These are phyloP conservation scores for Steatornis caripensis DNA, from an alignment of 2,113 vertebrate species.

Conservation along the genomic window DNA sequence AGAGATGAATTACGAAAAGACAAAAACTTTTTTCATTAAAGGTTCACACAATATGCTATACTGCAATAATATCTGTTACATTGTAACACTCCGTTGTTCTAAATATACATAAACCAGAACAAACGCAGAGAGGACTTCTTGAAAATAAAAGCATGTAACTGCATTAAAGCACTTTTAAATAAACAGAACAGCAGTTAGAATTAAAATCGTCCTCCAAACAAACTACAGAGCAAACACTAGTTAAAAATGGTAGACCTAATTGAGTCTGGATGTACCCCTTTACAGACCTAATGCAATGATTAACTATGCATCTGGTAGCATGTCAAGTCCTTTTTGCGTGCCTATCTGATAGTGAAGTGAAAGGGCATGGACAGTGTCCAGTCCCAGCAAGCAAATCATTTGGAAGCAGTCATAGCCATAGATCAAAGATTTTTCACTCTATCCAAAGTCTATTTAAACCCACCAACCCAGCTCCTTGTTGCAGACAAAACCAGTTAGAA, in stretches of 20 bases:
- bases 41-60: background rate
- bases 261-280: conserved; percentile 51
- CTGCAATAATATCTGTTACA: background rate
- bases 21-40: background rate
- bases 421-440: conserved; percentile 89
- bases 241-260: conserved; percentile 59
- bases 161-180: background rate
- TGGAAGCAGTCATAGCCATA: conserved; percentile 83
- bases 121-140: background rate
- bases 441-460: conserved; percentile 73
- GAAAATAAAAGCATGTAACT: background rate
- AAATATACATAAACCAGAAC: background rate
- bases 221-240: conserved; percentile 32
- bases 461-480: conserved; percentile 64
- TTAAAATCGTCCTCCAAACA: conserved; percentile 29
- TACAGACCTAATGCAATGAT: conserved; percentile 72
- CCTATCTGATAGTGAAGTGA: conserved; percentile 83
- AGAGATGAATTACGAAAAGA: background rate
- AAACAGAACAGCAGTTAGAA: background rate
- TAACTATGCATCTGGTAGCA: conserved; percentile 79
- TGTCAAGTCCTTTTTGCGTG: conserved; percentile 72
- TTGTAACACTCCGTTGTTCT: background rate
- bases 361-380: conserved; percentile 88
- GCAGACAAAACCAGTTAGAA: conserved; percentile 74
- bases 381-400: conserved; percentile 88